Percentiles rank a stretch among this genome's conserved stretches.
These are phyloP conservation scores for Drosophila tanythrix DNA, from an alignment of 2,888 invertebrate species.

Conservation along the genomic window DNA sequence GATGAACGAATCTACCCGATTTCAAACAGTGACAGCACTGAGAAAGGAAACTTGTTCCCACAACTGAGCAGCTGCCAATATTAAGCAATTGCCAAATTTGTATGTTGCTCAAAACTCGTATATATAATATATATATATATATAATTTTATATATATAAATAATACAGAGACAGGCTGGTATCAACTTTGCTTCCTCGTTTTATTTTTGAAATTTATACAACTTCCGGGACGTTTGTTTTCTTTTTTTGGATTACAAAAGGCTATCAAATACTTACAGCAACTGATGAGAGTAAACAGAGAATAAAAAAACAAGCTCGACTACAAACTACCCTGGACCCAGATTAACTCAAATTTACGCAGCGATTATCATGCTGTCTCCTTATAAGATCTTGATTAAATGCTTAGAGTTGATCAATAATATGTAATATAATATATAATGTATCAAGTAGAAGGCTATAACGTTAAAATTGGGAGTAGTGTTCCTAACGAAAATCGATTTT, in stretches of 20 bases:
- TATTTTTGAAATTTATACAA: constrained; percentile 55
- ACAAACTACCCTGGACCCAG: not conserved
- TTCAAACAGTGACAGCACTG: constrained; percentile 6
- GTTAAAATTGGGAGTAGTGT: not conserved
- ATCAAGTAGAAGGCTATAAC: not conserved
- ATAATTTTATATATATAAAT: constrained; percentile 4
- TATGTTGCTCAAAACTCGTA: constrained; percentile 23
- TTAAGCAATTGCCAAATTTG: constrained; percentile 62
- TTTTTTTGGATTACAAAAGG: constrained; percentile 22
- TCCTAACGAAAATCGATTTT: not conserved
- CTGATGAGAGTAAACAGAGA: not conserved
- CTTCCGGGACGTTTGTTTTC: constrained; percentile 49
- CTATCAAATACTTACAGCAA: constrained; percentile 20
- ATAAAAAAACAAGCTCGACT: not conserved
- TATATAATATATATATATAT: not conserved
- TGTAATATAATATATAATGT: not conserved
- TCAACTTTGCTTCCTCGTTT: constrained; percentile 60
- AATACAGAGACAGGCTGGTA: constrained; percentile 43
- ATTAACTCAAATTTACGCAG: not conserved
- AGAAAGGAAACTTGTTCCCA: constrained; percentile 64
- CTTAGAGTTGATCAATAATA: not conserved
- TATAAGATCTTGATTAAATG: not conserved
- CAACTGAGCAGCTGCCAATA: constrained; percentile 14
- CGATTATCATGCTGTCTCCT: not conserved
- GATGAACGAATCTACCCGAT: constrained; percentile 55